These are phyloP conservation scores for Plebejus melissa DNA, from an alignment of 2,888 invertebrate species.

Conservation along the genomic window DNA sequence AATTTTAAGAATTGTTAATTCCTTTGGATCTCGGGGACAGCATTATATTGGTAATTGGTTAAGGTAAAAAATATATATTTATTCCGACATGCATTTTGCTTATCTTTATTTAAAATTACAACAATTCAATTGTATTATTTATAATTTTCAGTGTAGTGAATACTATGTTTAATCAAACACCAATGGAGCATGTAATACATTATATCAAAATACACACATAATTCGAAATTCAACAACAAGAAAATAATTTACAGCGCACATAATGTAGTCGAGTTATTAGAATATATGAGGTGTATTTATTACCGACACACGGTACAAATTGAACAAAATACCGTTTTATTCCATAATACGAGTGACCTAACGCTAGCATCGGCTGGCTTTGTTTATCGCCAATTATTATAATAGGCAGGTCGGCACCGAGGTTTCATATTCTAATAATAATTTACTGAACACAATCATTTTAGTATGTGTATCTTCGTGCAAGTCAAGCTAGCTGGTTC, in stretches of 20 bases:
- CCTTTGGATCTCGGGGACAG: neutral
- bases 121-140: neutral
- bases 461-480: neutral
- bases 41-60: no score
- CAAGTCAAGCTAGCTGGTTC: neutral
- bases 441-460: conserved; percentile 12
- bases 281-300: conserved; percentile 2
- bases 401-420: conserved; percentile 11
- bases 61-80: neutral
- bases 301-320: conserved; percentile 22
- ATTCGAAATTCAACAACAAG: conserved; percentile 5
- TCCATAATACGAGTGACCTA: conserved; percentile 18
- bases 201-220: neutral
- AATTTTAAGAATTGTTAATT: neutral
- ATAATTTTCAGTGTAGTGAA: neutral
- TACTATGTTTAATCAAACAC: neutral
- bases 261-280: conserved; percentile 18
- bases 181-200: neutral
- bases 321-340: conserved; percentile 24
- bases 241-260: conserved; percentile 14
- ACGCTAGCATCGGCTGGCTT: conserved; percentile 6
- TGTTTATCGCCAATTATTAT: conserved; percentile 21
- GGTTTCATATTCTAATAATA: conserved; percentile 8
- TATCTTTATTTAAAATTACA: neutral
- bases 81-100: no score